phyloP scores from a whole-genome alignment of 1,140 invertebrate genomes.

The Heliconius congener region DNA sequence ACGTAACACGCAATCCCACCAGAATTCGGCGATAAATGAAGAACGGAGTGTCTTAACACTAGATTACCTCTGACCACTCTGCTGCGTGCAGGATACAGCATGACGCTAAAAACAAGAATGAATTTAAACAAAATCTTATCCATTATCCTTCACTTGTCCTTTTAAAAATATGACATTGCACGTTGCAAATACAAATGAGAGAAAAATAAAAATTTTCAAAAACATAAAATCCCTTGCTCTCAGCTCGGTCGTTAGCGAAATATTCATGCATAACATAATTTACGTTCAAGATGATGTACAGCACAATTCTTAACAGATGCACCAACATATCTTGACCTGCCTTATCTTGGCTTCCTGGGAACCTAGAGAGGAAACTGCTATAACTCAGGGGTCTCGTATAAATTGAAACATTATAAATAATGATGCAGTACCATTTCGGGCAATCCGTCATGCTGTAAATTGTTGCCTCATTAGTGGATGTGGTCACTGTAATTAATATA shows the following conservation, averaged over 20 bases:
- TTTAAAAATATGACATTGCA: not conserved
- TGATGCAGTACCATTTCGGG: constrained; percentile 46
- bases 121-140: not conserved
- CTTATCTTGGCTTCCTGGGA: not conserved
- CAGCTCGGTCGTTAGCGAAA: constrained; percentile 46
- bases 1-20: no score
- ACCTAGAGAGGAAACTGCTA: not conserved
- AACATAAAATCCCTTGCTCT: constrained; percentile 6
- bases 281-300: constrained; percentile 60
- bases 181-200: not conserved
- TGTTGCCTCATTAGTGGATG: constrained; percentile 58
- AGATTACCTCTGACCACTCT: not conserved
- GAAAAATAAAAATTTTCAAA: not conserved
- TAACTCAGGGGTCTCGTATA: constrained; percentile 38
- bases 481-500: not conserved
- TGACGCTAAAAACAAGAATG: not conserved
- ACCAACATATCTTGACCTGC: constrained; percentile 47
- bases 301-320: constrained; percentile 55
- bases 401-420: constrained; percentile 66
- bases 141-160: not conserved
- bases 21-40: no score
- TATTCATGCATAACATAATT: constrained; percentile 59
- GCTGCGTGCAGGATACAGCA: not conserved
- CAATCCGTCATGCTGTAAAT: constrained; percentile 65
- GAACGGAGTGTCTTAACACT: no score